Evolutionary conservation across 2,888 invertebrate genomes (phyloP).

Genomic region (Heteropelma amictum): DNA sequence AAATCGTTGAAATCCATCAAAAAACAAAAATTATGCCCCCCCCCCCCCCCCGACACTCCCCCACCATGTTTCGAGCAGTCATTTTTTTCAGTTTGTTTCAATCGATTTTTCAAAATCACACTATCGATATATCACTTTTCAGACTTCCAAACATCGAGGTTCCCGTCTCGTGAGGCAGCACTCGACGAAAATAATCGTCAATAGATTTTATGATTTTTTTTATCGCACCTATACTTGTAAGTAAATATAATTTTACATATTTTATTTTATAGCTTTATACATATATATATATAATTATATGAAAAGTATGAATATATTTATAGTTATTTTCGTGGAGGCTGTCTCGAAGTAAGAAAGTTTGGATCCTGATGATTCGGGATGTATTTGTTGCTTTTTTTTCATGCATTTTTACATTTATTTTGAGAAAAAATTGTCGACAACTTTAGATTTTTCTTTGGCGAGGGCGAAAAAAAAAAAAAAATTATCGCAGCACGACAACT

Average conservation of each 20-base stretch:
- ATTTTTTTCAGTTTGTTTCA: not conserved
- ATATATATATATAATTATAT: too few relatives aligned
- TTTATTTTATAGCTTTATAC: not conserved
- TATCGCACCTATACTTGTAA: constrained; percentile 4
- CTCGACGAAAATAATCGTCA: constrained; percentile 11
- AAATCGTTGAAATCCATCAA: not conserved
- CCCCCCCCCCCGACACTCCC: not conserved
- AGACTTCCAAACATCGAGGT: constrained; percentile 7
- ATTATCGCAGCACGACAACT: constrained; percentile 10
- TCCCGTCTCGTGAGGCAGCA: constrained; percentile 6
- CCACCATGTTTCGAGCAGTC: not conserved
- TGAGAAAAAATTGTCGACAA: not conserved
- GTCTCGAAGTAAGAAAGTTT: too few relatives aligned
- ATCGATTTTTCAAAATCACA: constrained; percentile 11
- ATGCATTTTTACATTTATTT: too few relatives aligned
- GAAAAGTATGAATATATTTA: not conserved
- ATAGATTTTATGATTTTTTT: too few relatives aligned
- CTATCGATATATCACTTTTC: constrained; percentile 23
- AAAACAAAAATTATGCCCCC: too few relatives aligned
- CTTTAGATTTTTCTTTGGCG: not conserved
- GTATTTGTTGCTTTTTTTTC: too few relatives aligned
- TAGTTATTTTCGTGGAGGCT: not conserved
- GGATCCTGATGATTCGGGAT: too few relatives aligned
- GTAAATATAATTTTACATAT: not conserved
- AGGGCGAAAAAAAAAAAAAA: not conserved